phyloP scores from a whole-genome alignment of 2,797 vertebrate genomes.

The Amazona finschi region DNA sequence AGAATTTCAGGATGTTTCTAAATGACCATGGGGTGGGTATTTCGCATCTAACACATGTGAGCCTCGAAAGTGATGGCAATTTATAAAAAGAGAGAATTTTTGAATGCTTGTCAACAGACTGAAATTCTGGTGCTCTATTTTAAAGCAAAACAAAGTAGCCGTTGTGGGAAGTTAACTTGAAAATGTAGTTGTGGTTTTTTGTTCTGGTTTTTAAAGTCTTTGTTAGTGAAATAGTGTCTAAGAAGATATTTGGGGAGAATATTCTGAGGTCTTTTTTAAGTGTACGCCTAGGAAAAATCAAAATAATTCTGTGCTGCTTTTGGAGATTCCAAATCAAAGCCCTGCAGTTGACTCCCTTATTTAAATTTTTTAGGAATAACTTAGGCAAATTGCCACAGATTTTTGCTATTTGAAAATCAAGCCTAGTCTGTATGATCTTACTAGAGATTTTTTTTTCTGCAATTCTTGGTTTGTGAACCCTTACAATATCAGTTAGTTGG shows the following conservation, averaged over 20 bases:
- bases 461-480: neutral
- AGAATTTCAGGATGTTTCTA: neutral
- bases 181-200: neutral
- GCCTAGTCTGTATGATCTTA: neutral
- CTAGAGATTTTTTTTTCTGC: neutral
- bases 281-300: neutral
- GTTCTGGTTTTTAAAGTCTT: neutral
- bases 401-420: neutral
- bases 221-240: neutral
- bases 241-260: neutral
- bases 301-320: neutral
- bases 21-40: neutral
- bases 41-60: neutral
- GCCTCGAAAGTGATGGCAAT: neutral
- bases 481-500: neutral
- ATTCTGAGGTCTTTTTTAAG: neutral
- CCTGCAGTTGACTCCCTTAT: neutral
- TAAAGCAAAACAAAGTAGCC: neutral
- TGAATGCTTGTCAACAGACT: neutral
- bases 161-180: neutral
- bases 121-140: neutral
- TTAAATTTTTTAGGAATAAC: neutral
- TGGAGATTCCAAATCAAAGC: neutral
- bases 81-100: neutral
- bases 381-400: neutral